Evolutionary conservation across 2,113 vertebrate species (phyloP).

Genomic region (Fulmarus glacialis): DNA sequence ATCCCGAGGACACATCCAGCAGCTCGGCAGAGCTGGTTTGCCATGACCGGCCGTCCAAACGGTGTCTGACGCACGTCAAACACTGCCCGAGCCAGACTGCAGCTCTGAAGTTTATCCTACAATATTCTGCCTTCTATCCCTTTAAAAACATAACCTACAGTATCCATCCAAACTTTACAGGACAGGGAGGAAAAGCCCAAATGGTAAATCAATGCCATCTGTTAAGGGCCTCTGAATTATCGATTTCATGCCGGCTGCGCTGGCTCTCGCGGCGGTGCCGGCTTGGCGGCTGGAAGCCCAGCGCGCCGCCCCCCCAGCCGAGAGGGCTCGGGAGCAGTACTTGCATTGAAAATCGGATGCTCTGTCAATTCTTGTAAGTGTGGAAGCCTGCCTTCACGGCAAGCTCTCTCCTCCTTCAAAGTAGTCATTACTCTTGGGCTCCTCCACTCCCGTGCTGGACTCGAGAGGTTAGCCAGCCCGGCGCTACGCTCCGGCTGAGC

Average conservation of each 20-base stretch:
- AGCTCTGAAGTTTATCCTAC: not conserved
- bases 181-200: not conserved
- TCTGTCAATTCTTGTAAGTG: rapidly evolving
- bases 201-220: not conserved
- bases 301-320: no score
- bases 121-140: not conserved
- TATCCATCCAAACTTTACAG: not conserved
- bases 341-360: not conserved
- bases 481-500: rapidly evolving
- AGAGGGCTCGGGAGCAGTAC: not conserved
- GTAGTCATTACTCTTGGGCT: not conserved
- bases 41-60: rapidly evolving
- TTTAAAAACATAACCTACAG: not conserved
- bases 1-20: not conserved
- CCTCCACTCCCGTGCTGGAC: rapidly evolving
- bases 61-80: not conserved
- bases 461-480: not conserved
- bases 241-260: not conserved
- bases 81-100: not conserved
- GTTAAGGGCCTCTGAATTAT: not conserved
- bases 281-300: no score
- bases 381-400: not conserved
- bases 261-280: not conserved
- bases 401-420: not conserved
- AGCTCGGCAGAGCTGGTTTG: not conserved